These are phyloP conservation scores for Mythimna loreyi DNA, from an alignment of 2,888 invertebrate genomes.

Conservation along the genomic window DNA sequence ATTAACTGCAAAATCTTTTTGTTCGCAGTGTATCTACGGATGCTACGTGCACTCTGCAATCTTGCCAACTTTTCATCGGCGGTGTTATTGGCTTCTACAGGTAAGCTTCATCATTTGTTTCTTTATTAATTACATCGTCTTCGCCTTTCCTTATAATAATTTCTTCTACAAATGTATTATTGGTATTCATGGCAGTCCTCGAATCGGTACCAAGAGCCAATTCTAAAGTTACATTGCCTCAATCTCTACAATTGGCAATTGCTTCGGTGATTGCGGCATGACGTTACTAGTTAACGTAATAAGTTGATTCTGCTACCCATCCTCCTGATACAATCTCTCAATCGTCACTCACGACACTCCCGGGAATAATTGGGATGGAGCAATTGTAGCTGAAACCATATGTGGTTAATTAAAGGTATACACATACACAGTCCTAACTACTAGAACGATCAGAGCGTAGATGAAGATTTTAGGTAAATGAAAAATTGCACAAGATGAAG, in stretches of 20 bases:
- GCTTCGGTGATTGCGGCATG: conserved; percentile 23
- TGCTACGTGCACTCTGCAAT: conserved; percentile 99
- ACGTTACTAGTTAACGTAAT: conserved; percentile 24
- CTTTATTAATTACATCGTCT: not conserved
- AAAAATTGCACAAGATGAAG: not conserved
- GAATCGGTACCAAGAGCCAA: not conserved
- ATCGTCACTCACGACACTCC: conserved; percentile 42
- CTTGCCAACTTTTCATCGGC: conserved; percentile 99
- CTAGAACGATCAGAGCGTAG: not conserved
- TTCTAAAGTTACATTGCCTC: conserved; percentile 23
- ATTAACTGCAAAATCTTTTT: conserved; percentile 23
- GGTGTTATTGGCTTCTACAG: conserved; percentile 99
- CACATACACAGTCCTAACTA: not conserved
- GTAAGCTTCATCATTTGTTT: conserved; percentile 86
- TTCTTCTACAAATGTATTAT: too few species aligned
- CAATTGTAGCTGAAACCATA: conserved; percentile 31
- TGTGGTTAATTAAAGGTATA: conserved; percentile 32
- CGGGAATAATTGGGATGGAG: conserved; percentile 42
- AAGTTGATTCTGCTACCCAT: conserved; percentile 17
- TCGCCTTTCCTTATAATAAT: not conserved
- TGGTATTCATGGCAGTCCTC: not conserved
- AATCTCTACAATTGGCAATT: conserved; percentile 9
- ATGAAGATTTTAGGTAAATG: not conserved
- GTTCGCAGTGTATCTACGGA: conserved; percentile 97
- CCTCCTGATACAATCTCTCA: conserved; percentile 41